These are phyloP conservation scores for Linepithema humile DNA, from an alignment of 1,140 invertebrate genomes.

Conservation along the genomic window DNA sequence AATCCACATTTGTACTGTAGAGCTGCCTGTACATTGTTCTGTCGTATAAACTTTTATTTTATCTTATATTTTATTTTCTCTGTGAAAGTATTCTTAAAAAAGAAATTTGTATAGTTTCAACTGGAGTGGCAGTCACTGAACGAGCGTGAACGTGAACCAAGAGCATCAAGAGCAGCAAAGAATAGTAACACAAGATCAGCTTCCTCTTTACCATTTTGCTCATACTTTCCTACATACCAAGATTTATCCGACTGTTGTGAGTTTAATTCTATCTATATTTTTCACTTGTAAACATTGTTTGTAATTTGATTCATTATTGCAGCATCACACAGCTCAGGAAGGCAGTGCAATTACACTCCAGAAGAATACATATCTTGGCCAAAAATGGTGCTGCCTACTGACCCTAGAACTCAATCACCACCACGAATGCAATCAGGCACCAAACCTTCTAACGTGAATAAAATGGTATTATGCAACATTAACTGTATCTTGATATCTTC, in stretches of 20 bases:
- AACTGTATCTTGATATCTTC: not conserved
- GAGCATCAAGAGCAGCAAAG: conserved; percentile 65
- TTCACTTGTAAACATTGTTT: not conserved
- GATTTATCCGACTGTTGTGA: conserved; percentile 72
- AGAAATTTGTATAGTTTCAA: conserved; percentile 67
- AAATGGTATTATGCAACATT: conserved; percentile 71
- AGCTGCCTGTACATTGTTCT: conserved; percentile 51
- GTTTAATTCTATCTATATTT: conserved; percentile 10
- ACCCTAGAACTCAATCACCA: conserved; percentile 73
- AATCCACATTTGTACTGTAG: conserved; percentile 69
- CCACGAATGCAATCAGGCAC: conserved; percentile 59
- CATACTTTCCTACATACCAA: conserved; percentile 67
- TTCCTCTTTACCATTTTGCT: conserved; percentile 40
- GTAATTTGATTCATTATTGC: conserved; percentile 31
- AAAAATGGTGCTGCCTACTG: conserved; percentile 76
- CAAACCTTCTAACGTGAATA: conserved; percentile 78
- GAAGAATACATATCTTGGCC: conserved; percentile 72
- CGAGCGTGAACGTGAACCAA: conserved; percentile 59
- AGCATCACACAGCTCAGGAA: conserved; percentile 62
- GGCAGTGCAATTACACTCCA: conserved; percentile 70
- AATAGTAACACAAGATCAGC: conserved; percentile 77
- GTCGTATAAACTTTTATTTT: not conserved
- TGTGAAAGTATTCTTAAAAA: not conserved
- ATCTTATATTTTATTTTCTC: not conserved
- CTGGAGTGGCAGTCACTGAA: conserved; percentile 76